phyloP scores from a whole-genome alignment of 1,140 invertebrate genomes.

The Heliothis virescens region DNA sequence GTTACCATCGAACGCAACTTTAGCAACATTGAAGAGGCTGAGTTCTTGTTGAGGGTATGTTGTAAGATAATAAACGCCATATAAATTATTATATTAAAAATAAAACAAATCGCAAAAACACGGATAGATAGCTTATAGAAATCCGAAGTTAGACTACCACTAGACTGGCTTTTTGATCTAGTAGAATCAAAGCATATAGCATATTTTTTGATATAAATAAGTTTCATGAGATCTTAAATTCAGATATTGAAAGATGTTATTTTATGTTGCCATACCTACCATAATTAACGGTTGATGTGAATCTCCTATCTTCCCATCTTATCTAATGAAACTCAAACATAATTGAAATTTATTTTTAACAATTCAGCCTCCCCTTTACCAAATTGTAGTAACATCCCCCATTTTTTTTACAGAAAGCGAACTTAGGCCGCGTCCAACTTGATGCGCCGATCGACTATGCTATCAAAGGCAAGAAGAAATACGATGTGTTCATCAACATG shows the following conservation, averaged over 20 bases:
- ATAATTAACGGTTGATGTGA: too few species aligned
- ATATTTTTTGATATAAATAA: too few species aligned
- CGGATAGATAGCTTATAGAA: too few species aligned
- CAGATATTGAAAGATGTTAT: too few species aligned
- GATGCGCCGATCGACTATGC: slow-evolving; percentile 80
- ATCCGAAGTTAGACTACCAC: too few species aligned
- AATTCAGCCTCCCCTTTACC: not conserved
- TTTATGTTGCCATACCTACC: too few species aligned
- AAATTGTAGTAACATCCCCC: not conserved
- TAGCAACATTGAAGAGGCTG: slow-evolving; percentile 72
- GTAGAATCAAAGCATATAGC: too few species aligned
- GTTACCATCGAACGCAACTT: slow-evolving; percentile 75
- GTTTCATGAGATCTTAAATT: too few species aligned
- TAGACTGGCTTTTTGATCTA: too few species aligned
- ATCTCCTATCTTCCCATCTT: too few species aligned
- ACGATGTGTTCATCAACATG: slow-evolving; percentile 83
- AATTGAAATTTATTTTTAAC: not conserved
- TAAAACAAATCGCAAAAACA: too few species aligned
- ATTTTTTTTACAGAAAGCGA: slow-evolving; percentile 67
- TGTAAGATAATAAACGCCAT: not conserved
- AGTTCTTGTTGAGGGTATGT: slow-evolving; percentile 73
- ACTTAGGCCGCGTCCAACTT: slow-evolving; percentile 74
- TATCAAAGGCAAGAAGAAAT: slow-evolving; percentile 65
- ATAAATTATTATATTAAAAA: too few species aligned
- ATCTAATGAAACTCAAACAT: not conserved